phyloP scores from a whole-genome alignment of 2,888 invertebrate genomes.

The Chrysina gloriosa region DNA sequence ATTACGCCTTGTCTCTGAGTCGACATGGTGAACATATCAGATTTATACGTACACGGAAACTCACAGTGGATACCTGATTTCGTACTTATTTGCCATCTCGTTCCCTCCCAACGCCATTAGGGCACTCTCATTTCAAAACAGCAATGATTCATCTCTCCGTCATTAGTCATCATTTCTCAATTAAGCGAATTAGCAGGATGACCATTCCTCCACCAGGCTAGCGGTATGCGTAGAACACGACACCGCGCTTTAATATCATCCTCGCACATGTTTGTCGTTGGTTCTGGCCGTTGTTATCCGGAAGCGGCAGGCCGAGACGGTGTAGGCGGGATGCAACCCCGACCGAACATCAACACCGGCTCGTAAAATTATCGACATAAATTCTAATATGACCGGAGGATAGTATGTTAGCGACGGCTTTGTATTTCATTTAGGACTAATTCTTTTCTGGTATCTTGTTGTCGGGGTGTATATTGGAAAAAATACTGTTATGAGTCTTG shows the following conservation, averaged over 20 bases:
- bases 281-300: background rate
- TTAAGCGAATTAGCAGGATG: conserved; percentile 63
- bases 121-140: conserved; percentile 63
- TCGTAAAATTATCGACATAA: conserved; percentile 42
- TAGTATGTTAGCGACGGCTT: background rate
- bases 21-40: too few species aligned
- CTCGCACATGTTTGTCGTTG: conserved; percentile 33
- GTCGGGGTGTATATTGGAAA: too few species aligned
- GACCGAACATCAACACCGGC: conserved; percentile 21
- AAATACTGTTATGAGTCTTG: too few species aligned
- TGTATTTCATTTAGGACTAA: conserved; percentile 5
- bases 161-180: conserved; percentile 66
- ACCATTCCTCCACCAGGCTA: conserved; percentile 48
- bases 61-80: background rate
- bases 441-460: conserved; percentile 10
- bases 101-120: conserved; percentile 49
- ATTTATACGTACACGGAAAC: background rate
- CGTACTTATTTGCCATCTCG: conserved; percentile 11
- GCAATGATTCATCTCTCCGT: conserved; percentile 64
- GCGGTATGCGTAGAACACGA: conserved; percentile 22
- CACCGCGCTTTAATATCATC: conserved; percentile 27
- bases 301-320: background rate
- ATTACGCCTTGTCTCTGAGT: too few species aligned
- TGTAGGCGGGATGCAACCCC: background rate
- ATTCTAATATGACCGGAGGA: conserved; percentile 31